phyloP scores from a whole-genome alignment of 2,797 vertebrate species.

The Dermochelys coriacea region DNA sequence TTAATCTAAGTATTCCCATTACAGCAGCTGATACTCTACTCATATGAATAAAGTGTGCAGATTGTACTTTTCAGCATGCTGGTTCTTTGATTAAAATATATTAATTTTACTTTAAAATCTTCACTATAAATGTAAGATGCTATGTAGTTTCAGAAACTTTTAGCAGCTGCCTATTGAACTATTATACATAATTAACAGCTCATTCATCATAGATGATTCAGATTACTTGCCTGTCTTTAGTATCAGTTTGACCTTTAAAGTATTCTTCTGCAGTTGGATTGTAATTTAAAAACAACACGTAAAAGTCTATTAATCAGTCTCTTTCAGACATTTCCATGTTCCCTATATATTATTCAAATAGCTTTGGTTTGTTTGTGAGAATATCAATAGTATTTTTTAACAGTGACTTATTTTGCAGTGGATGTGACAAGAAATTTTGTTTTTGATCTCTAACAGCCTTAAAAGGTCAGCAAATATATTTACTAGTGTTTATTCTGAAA shows the following conservation, averaged over 20 bases:
- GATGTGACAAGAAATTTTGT: not conserved
- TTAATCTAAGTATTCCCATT: not conserved
- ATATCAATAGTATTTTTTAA: not conserved
- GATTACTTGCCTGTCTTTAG: constrained; percentile 11
- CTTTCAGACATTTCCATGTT: not conserved
- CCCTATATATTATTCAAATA: not conserved
- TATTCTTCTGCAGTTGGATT: not conserved
- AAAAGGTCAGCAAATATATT: constrained; percentile 17
- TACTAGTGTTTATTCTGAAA: constrained; percentile 1
- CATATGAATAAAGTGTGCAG: not conserved
- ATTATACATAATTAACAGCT: constrained; percentile 40
- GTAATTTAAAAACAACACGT: not conserved
- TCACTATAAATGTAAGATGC: not conserved
- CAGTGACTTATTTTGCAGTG: not conserved
- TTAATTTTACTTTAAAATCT: constrained; percentile 34
- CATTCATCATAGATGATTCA: constrained; percentile 39
- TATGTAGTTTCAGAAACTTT: constrained; percentile 34
- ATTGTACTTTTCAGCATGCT: not conserved
- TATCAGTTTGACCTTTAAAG: not conserved
- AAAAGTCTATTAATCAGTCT: not conserved
- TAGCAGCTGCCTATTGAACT: constrained; percentile 1
- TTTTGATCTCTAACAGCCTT: not conserved
- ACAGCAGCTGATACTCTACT: not conserved
- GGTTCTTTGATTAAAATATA: constrained; percentile 21
- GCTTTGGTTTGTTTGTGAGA: not conserved